Conservation (phyloP, 2,113 vertebrate species). For the Dolichallabes microphthalmus region DNA sequence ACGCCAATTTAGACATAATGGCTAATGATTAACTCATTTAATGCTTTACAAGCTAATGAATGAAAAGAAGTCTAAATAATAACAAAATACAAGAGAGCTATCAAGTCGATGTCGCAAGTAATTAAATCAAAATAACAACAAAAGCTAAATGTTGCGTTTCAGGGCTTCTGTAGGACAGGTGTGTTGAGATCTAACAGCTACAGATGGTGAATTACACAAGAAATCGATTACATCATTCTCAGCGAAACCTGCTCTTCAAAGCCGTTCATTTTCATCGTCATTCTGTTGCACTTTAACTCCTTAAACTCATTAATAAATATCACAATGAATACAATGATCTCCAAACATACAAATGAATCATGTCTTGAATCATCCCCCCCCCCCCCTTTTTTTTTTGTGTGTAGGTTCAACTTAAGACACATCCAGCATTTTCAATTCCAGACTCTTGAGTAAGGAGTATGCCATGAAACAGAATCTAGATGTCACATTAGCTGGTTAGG, state of each 20-base stretch:
- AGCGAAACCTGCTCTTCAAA: slow-evolving; percentile 2
- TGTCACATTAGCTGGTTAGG: slow-evolving; percentile 46
- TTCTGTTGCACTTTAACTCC: not conserved
- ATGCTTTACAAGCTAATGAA: not conserved
- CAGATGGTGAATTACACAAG: not conserved
- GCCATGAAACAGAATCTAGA: slow-evolving; percentile 6
- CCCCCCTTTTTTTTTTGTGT: not conserved
- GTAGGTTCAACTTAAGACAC: slow-evolving; percentile 25
- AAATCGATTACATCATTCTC: not conserved
- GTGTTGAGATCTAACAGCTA: not conserved
- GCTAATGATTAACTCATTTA: not conserved
- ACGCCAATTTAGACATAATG: not conserved
- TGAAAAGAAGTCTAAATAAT: not conserved
- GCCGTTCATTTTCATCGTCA: not conserved
- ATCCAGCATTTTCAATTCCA: slow-evolving; percentile 25
- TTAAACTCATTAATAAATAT: slow-evolving; percentile 17
- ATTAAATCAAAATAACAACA: not conserved
- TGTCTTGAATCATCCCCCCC: too few species aligned
- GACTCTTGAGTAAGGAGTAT: not conserved
- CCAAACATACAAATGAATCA: slow-evolving; percentile 21
- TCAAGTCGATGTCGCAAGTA: not conserved
- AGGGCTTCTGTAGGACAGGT: not conserved
- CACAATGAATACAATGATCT: slow-evolving; percentile 27
- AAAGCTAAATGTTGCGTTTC: not conserved
- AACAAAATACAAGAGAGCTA: not conserved